phyloP scores from a whole-genome alignment of 2,797 vertebrate species.

The Eutrigla gurnardus region DNA sequence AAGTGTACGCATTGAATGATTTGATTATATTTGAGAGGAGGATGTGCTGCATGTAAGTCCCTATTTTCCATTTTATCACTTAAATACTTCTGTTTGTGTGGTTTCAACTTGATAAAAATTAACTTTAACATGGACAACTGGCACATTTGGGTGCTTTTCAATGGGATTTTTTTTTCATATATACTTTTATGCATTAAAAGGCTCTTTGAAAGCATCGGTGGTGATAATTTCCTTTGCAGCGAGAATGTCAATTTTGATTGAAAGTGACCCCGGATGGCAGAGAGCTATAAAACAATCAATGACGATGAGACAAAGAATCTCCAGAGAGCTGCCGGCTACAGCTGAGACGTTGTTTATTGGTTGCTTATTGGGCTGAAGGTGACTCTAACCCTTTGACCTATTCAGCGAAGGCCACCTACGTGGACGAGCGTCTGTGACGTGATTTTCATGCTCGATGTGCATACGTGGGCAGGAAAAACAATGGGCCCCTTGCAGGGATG shows the following conservation, averaged over 20 bases:
- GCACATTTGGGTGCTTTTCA: not conserved
- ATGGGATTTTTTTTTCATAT: not conserved
- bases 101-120: conserved; percentile 16
- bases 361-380: conserved; percentile 66
- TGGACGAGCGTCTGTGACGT: conserved; percentile 25
- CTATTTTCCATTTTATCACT: not conserved
- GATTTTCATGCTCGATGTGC: conserved; percentile 28
- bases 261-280: conserved; percentile 19
- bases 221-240: conserved; percentile 10
- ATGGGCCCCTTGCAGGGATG: conserved; percentile 41
- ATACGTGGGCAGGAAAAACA: conserved; percentile 50
- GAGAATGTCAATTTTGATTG: conserved; percentile 1
- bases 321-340: conserved; percentile 18
- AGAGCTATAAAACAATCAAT: conserved; percentile 49
- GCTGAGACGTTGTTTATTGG: conserved; percentile 27
- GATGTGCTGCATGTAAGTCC: not conserved
- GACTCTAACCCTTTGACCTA: conserved; percentile 68
- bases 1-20: conserved; percentile 23
- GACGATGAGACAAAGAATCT: conserved; percentile 39
- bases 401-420: conserved; percentile 36
- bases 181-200: not conserved
- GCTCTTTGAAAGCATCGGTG: not conserved
- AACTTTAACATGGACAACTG: not conserved
- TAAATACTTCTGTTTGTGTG: conserved; percentile 25
- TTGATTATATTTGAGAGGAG: conserved; percentile 24